Conservation (phyloP, 2,797 vertebrate species). For the Sphaeramia orbicularis region DNA sequence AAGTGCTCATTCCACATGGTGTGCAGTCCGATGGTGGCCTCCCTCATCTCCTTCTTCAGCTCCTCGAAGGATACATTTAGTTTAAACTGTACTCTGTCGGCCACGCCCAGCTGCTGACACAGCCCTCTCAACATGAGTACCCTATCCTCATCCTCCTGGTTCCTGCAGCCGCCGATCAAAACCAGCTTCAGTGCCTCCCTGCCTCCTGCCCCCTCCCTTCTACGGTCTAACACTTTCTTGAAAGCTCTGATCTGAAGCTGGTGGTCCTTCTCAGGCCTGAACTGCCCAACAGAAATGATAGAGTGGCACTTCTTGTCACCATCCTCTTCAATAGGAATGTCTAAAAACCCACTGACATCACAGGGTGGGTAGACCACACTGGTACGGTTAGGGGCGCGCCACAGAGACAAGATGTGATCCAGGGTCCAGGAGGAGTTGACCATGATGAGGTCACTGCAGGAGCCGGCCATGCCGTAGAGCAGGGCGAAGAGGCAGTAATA, state of each 20-base stretch:
- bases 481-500: conserved; percentile 93
- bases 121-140: conserved; percentile 87
- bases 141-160: conserved; percentile 91
- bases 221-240: conserved; percentile 85
- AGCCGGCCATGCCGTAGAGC: conserved; percentile 91
- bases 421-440: conserved; percentile 97
- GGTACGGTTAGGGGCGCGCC: conserved; percentile 87
- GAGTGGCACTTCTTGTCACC: conserved; percentile 76
- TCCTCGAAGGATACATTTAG: conserved; percentile 92
- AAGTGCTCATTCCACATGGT: conserved; percentile 99
- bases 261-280: conserved; percentile 95
- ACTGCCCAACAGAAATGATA: conserved; percentile 92
- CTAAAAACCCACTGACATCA: conserved; percentile 90
- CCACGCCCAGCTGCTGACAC: conserved; percentile 87
- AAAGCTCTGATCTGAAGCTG: conserved; percentile 92
- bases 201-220: conserved; percentile 53
- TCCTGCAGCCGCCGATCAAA: conserved; percentile 93
- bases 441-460: conserved; percentile 92
- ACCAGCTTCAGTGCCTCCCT: conserved; percentile 84
- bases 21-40: conserved; percentile 92
- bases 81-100: conserved; percentile 88
- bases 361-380: conserved; percentile 92
- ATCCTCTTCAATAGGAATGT: conserved; percentile 84
- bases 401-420: conserved; percentile 92
- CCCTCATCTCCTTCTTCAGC: conserved; percentile 88